Base-by-base conservation (phyloP, 2,113 vertebrate species). In the Hydrochoerus hydrochaeris region DNA sequence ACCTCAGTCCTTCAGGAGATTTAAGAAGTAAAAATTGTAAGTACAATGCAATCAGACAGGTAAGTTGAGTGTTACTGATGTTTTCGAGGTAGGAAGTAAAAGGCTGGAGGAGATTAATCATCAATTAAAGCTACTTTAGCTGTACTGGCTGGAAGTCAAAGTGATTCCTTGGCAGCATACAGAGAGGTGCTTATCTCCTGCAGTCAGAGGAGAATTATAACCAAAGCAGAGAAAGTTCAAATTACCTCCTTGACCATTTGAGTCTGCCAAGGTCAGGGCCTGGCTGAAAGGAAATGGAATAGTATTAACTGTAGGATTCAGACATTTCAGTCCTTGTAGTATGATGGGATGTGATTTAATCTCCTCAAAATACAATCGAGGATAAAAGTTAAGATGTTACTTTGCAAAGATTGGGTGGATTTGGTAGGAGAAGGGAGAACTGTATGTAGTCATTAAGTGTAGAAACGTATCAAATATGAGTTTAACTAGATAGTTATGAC, bases 1-100 rank as follows among this genome's bases (percentile, higher is more conserved):
- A 93, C 85, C 54, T 90, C 52, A 95, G 71, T 5, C 6, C 54
- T 84, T 86, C 5, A 26, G 67, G 32, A 91, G 57, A n/a, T 93
- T 90, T 92, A 92, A 89, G 26, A 92, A 67, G 67, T 83, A 69
- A 19, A 85, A 87, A 85, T 96, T 38, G 63, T n/a, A 87, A 95
- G 13, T 10, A 85, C 62, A 95, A 93, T 82, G 38, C 26, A 81
- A 75, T 85, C 58, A 87, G 20, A 84, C 32, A 82, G 58, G 46
- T 94, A 41, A 46, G 49, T 52, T 69, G 54, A 94, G 38, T 94
- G 73, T 11, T 46, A 92, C 14, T 77, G 69, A 85, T 85, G 65
- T 14, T 88, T 63, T 93, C 38, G 82, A 94, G 35, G n/a, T 67
- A 57, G 52, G 80, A 96, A 88, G 92, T 81, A 20, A 93, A 95